Evolutionary conservation across 1,140 invertebrate species (phyloP).

Genomic region (Calephelis nemesis): DNA sequence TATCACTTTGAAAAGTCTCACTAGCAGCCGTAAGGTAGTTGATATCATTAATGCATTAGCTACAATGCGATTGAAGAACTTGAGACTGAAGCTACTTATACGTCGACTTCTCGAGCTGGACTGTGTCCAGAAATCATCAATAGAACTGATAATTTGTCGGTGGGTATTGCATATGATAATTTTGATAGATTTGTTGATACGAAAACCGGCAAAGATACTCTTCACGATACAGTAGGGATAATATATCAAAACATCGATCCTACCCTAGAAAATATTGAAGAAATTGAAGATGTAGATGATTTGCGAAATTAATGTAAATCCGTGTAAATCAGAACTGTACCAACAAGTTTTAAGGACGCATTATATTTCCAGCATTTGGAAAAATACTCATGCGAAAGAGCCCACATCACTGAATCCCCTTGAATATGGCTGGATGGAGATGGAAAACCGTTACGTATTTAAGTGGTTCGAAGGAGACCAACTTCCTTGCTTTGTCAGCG

Average conservation of each 20-base stretch:
- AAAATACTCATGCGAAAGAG: background rate
- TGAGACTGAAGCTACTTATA: background rate
- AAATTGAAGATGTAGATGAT: too few species aligned
- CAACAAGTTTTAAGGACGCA: too few species aligned
- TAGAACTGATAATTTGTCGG: slow-evolving; percentile 28
- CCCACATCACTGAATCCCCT: background rate
- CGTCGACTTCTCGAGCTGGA: background rate
- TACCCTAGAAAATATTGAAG: too few species aligned
- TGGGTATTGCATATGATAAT: slow-evolving; percentile 65
- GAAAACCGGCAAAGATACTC: slow-evolving; percentile 59
- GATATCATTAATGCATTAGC: background rate
- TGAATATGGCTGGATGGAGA: slow-evolving; percentile 6
- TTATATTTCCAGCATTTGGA: slow-evolving; percentile 1
- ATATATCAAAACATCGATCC: slow-evolving; percentile 48
- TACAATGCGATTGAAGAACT: background rate
- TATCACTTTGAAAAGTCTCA: background rate
- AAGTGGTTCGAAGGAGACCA: slow-evolving; percentile 8
- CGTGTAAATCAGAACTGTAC: too few species aligned
- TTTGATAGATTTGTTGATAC: slow-evolving; percentile 70
- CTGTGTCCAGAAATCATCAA: background rate
- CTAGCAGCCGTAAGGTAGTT: background rate
- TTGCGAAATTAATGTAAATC: too few species aligned
- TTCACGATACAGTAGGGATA: slow-evolving; percentile 74
- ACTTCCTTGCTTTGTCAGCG: slow-evolving; percentile 1
- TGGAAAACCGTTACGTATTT: slow-evolving; percentile 1